Percentiles rank a stretch among this genome's conserved stretches.
phyloP scores from a whole-genome alignment of 2,888 invertebrate species.

The Cepaea hortensis region DNA sequence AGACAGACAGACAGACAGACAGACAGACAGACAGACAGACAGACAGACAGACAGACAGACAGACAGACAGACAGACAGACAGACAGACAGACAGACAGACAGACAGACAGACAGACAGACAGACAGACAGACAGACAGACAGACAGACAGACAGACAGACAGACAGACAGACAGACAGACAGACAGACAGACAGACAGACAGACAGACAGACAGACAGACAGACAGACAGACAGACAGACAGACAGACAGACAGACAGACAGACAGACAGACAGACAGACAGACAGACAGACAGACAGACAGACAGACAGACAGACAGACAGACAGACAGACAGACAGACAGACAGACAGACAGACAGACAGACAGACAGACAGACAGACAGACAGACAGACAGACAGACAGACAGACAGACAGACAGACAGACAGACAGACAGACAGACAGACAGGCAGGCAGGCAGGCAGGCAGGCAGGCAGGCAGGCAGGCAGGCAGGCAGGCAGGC shows the following conservation, averaged over 20 bases:
- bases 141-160: not conserved
- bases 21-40: not conserved
- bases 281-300: not conserved
- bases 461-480: not conserved
- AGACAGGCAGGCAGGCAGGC: not conserved
- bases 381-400: not conserved
- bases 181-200: not conserved
- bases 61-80: constrained; percentile 7
- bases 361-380: not conserved
- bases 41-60: constrained; percentile 3
- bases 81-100: constrained; percentile 7
- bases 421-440: not conserved
- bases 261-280: not conserved
- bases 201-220: constrained; percentile 4
- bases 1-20: constrained; percentile 7
- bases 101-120: constrained; percentile 4
- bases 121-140: not conserved
- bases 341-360: constrained; percentile 7
- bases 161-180: not conserved
- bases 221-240: not conserved
- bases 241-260: not conserved
- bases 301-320: constrained; percentile 7
- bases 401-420: not conserved
- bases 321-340: constrained; percentile 7
- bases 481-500: not conserved